Evolutionary conservation across 2,113 vertebrate genomes (phyloP).

Genomic region (Oncorhynchus nerka): DNA sequence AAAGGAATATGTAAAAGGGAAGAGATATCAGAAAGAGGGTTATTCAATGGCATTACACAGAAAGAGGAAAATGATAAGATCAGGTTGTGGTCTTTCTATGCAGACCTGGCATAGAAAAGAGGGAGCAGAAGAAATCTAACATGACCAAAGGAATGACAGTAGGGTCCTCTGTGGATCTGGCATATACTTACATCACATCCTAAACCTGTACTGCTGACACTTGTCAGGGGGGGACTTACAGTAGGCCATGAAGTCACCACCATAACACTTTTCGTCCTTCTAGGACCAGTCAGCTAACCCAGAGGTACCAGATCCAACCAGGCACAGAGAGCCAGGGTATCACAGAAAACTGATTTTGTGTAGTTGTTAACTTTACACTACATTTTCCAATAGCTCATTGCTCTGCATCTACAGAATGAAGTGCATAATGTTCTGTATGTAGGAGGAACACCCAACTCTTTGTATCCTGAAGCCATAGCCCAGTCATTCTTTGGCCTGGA

Average conservation of each 20-base stretch:
- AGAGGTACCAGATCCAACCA: no score
- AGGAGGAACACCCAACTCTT: conserved; percentile 45
- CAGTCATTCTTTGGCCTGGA: conserved; percentile 65
- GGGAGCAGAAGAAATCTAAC: conserved; percentile 50
- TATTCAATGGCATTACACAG: conserved; percentile 66
- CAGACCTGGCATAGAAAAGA: conserved; percentile 73
- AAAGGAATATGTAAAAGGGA: conserved; percentile 46
- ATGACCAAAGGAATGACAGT: conserved; percentile 66
- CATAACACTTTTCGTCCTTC: no score
- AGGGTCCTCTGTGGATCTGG: conserved; percentile 57
- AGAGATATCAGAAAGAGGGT: conserved; percentile 71
- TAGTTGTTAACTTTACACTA: no score
- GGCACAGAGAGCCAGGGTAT: no score
- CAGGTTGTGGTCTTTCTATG: conserved; percentile 74
- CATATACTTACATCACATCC: conserved; percentile 34
- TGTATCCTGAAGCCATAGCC: conserved; percentile 55
- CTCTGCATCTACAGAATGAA: no score
- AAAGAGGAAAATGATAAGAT: conserved; percentile 43
- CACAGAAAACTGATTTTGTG: no score
- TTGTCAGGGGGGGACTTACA: no score
- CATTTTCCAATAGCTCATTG: no score
- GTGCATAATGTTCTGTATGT: no score
- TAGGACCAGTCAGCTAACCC: no score
- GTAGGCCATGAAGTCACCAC: no score
- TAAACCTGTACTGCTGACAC: no score